Evolutionary conservation across 2,888 invertebrate genomes (phyloP).

Genomic region (Chelonus formosanus): DNA sequence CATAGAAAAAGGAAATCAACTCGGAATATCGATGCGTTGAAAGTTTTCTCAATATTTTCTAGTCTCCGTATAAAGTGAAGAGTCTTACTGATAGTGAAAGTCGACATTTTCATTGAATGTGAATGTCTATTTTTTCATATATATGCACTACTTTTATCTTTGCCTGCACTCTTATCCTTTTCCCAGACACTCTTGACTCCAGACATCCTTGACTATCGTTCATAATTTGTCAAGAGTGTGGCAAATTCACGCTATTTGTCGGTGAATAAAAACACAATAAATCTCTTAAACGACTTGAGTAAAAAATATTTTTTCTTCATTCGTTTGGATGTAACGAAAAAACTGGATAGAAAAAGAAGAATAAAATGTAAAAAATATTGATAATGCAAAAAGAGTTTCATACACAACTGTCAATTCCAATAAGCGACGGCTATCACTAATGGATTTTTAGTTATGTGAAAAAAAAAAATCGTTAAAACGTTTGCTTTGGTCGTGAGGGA

Average conservation of each 20-base stretch:
- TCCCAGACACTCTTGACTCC: constrained; percentile 28
- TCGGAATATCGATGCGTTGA: constrained; percentile 20
- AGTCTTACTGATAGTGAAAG: constrained; percentile 19
- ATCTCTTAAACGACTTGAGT: too few species aligned
- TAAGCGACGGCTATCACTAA: constrained; percentile 44
- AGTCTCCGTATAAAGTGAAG: neutral
- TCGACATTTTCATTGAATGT: constrained; percentile 23
- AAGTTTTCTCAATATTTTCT: constrained; percentile 15
- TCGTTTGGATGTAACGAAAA: too few species aligned
- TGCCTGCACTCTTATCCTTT: constrained; percentile 10
- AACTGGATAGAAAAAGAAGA: neutral
- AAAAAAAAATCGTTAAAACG: constrained; percentile 49
- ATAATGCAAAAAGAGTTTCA: neutral
- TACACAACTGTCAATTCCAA: constrained; percentile 6
- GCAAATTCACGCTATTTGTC: constrained; percentile 42
- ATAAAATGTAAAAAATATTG: neutral
- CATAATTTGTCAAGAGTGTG: constrained; percentile 46
- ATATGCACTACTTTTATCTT: neutral
- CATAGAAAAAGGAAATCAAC: constrained; percentile 1
- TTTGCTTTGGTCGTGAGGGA: constrained; percentile 49
- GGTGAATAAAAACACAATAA: constrained; percentile 32
- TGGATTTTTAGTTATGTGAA: constrained; percentile 53
- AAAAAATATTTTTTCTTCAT: too few species aligned
- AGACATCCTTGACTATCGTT: constrained; percentile 36
- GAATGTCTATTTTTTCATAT: neutral